phyloP scores from a whole-genome alignment of 2,797 vertebrate genomes.

The Centroberyx gerrardi region DNA sequence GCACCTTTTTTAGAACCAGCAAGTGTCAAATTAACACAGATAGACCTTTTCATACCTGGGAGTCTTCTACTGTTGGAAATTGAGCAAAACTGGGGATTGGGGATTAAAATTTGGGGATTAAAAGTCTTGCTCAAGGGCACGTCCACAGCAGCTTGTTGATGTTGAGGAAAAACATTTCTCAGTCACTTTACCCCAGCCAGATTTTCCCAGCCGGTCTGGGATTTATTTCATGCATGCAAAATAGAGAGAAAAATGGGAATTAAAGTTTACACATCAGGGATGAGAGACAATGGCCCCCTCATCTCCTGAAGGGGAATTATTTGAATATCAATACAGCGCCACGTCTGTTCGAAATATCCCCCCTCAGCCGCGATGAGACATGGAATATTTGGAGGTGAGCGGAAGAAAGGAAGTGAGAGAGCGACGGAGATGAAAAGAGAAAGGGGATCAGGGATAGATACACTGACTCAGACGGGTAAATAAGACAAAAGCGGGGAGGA shows the following conservation, averaged over 20 bases:
- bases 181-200: background rate
- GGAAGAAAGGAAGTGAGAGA: constrained; percentile 31
- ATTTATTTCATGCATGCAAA: constrained; percentile 55
- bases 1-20: no score
- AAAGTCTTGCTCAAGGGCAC: constrained; percentile 61
- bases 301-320: constrained; percentile 50
- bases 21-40: no score
- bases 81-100: constrained; percentile 43
- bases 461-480: constrained; percentile 59
- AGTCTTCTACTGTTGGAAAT: constrained; percentile 39
- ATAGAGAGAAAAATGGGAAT: constrained; percentile 54
- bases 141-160: constrained; percentile 43
- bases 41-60: constrained; percentile 6
- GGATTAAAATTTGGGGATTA: constrained; percentile 63
- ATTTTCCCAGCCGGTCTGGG: constrained; percentile 28
- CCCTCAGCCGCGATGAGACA: constrained; percentile 34
- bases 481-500: constrained; percentile 36
- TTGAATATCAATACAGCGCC: constrained; percentile 65
- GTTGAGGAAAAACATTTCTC: constrained; percentile 35
- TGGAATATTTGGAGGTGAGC: constrained; percentile 44
- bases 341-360: constrained; percentile 21
- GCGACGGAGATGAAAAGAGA: constrained; percentile 17
- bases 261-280: constrained; percentile 57
- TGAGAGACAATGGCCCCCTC: constrained; percentile 54
- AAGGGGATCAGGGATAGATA: constrained; percentile 26